Evolutionary conservation across 64 coral and sea anemone genomes (phyloP).

Genomic region (Porites australiensis): DNA sequence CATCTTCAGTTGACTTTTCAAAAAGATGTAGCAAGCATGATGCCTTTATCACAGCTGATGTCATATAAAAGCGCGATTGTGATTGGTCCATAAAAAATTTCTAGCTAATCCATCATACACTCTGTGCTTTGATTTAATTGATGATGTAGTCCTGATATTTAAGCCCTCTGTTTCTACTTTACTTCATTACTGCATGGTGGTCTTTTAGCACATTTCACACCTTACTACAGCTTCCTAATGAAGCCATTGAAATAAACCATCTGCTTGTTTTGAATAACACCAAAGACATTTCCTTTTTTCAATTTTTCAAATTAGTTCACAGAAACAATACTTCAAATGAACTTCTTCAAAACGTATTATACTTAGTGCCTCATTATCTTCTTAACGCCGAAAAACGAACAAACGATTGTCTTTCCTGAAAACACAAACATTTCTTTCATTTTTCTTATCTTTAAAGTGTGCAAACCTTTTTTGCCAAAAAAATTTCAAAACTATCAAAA

Average conservation of each 20-base stretch:
- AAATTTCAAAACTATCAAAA: no score
- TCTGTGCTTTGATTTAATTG: background rate
- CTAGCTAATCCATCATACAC: background rate
- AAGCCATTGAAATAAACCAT: background rate
- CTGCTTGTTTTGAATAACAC: background rate
- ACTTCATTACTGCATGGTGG: no score
- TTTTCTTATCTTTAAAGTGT: background rate
- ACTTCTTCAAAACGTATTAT: background rate
- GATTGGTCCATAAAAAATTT: background rate
- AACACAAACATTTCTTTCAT: background rate
- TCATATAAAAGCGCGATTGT: background rate
- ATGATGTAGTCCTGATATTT: background rate
- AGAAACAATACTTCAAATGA: constrained; percentile 5
- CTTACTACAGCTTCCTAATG: constrained; percentile 4
- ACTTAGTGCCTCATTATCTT: background rate
- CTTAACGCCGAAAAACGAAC: background rate
- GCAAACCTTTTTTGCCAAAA: background rate
- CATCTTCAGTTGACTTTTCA: background rate
- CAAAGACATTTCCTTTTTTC: background rate
- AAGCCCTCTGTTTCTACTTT: background rate
- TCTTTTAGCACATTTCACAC: constrained; percentile 10
- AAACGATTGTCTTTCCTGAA: background rate
- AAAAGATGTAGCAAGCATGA: background rate
- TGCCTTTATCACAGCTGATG: background rate
- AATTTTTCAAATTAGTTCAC: no score